Conservation (phyloP, 2,797 vertebrate genomes). For the Ceyx erithaca region DNA sequence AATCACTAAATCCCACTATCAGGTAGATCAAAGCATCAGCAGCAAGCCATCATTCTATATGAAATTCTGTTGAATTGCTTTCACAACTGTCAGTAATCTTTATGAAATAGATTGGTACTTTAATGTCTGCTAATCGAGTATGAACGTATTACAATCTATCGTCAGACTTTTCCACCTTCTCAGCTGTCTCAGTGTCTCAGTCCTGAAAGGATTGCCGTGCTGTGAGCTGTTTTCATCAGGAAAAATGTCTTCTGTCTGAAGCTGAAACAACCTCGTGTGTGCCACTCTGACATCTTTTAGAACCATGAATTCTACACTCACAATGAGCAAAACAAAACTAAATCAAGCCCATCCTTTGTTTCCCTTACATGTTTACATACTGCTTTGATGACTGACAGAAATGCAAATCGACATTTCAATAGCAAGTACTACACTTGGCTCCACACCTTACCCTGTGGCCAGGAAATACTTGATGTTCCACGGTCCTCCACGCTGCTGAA, state of each 20-base stretch:
- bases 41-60: neutral
- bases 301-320: neutral
- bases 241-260: neutral
- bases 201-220: neutral
- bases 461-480: constrained; percentile 4
- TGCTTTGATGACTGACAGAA: neutral
- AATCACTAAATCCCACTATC: neutral
- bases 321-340: neutral
- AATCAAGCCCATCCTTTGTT: neutral
- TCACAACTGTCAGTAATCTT: constrained; percentile 25
- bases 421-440: neutral
- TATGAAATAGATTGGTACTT: neutral
- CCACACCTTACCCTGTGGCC: neutral
- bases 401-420: neutral
- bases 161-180: neutral
- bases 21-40: constrained; percentile 24
- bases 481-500: neutral
- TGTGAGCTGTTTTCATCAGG: neutral
- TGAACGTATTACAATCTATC: neutral
- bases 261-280: neutral
- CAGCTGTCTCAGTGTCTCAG: neutral
- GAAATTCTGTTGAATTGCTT: neutral
- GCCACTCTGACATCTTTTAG: neutral
- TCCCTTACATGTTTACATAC: neutral
- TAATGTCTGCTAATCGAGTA: neutral